Conservation (phyloP, 2,888 invertebrate species). For the Euzophera pinguis region DNA sequence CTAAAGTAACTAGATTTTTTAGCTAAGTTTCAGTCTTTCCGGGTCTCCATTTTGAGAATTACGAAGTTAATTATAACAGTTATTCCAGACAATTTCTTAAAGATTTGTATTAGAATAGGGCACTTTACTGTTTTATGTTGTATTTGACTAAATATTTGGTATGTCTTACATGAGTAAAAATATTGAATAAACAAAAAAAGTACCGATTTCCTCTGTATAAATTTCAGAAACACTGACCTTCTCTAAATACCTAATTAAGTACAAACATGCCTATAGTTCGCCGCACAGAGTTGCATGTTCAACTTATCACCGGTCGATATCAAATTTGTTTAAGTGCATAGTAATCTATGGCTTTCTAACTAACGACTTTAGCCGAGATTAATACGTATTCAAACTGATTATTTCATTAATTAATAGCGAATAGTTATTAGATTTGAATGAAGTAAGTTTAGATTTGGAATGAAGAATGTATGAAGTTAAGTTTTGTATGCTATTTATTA, state of each 20-base stretch:
- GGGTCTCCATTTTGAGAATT: too few species aligned
- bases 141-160: too few species aligned
- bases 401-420: background rate
- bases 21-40: too few species aligned
- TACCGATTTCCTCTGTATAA: too few species aligned
- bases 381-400: slow-evolving; percentile 8
- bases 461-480: background rate
- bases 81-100: too few species aligned
- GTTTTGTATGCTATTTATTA: too few species aligned
- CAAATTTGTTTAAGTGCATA: slow-evolving; percentile 26
- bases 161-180: too few species aligned
- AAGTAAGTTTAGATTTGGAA: background rate
- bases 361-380: slow-evolving; percentile 5
- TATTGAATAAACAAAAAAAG: too few species aligned
- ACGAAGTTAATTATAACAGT: too few species aligned
- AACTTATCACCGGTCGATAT: slow-evolving; percentile 24
- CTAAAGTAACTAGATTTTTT: background rate
- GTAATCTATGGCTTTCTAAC: slow-evolving; percentile 11
- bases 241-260: slow-evolving; percentile 4
- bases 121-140: too few species aligned
- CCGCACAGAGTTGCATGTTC: slow-evolving; percentile 7
- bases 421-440: background rate
- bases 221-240: too few species aligned
- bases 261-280: background rate
- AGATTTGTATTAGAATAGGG: too few species aligned